A percentile compares a stretch with the other conserved stretches of the same genome.
These are phyloP conservation scores for Anthrax anthrax DNA, from an alignment of 2,888 invertebrate species.

Conservation along the genomic window DNA sequence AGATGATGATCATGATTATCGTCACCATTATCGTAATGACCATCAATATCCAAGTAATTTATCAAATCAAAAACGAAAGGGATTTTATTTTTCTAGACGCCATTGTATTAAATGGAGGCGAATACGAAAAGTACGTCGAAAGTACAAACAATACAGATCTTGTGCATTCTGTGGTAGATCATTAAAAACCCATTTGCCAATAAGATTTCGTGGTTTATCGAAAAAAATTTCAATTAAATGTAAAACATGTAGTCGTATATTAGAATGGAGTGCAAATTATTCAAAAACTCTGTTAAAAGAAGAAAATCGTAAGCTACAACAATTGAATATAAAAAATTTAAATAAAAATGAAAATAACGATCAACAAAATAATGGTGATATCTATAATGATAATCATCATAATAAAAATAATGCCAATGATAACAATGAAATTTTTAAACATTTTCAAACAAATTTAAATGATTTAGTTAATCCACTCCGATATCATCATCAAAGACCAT, in stretches of 20 bases:
- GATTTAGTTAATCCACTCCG: slow-evolving; percentile 1
- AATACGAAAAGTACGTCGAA: slow-evolving; percentile 12
- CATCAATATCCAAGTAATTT: neutral
- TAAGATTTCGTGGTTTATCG: neutral
- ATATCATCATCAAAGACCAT: slow-evolving; percentile 16
- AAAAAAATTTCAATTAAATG: slow-evolving; percentile 14
- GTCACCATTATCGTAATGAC: neutral
- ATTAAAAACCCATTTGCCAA: slow-evolving; percentile 5
- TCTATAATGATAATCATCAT: too few species aligned
- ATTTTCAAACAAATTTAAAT: neutral
- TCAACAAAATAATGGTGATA: too few species aligned
- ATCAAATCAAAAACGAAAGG: slow-evolving; percentile 9
- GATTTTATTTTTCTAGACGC: slow-evolving; percentile 13
- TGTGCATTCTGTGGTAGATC: slow-evolving; percentile 20
- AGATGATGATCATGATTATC: neutral
- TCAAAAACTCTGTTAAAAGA: slow-evolving; percentile 10
- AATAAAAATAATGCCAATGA: neutral
- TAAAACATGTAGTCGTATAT: slow-evolving; percentile 19
- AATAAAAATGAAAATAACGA: too few species aligned
- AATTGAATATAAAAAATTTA: neutral
- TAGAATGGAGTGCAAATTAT: slow-evolving; percentile 18
- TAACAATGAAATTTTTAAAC: neutral
- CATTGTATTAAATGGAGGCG: slow-evolving; percentile 8
- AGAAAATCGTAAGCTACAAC: slow-evolving; percentile 6
- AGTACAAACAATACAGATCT: slow-evolving; percentile 14